Percentiles rank a stretch among this genome's conserved stretches.
Evolutionary conservation across 2,888 invertebrate species (phyloP).

Genomic region (Nephrocerus scutellatus): DNA sequence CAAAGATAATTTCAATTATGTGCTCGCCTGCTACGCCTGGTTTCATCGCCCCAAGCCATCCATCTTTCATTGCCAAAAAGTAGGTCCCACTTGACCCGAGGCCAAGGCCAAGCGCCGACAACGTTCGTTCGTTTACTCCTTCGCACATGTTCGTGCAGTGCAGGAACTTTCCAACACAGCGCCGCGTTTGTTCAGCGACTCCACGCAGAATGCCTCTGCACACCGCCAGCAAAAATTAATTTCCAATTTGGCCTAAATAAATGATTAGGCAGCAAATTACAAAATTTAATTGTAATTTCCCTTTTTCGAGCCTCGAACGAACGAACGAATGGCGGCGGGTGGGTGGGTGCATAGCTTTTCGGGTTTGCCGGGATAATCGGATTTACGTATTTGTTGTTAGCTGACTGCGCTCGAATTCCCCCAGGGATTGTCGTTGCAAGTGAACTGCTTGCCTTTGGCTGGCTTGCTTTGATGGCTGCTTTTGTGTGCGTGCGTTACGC

Average conservation of each 20-base stretch:
- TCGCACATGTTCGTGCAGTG: constrained; percentile 9
- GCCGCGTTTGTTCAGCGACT: too few species aligned
- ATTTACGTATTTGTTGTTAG: constrained; percentile 19
- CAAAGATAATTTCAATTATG: too few species aligned
- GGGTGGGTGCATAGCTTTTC: background rate
- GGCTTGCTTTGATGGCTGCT: too few species aligned
- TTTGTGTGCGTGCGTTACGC: too few species aligned
- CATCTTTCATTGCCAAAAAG: background rate
- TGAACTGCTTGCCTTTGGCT: too few species aligned
- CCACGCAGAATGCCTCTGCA: too few species aligned
- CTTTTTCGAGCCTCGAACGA: constrained; percentile 4
- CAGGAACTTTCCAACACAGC: too few species aligned
- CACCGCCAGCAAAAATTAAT: too few species aligned
- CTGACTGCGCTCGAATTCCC: too few species aligned
- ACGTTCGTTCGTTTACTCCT: constrained; percentile 15
- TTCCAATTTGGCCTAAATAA: constrained; percentile 48
- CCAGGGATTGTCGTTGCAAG: too few species aligned
- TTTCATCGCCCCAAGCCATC: background rate
- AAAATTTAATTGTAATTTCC: constrained; percentile 46
- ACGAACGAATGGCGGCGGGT: background rate
- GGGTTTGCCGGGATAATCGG: constrained; percentile 17
- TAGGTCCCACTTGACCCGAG: constrained; percentile 25
- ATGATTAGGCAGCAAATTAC: constrained; percentile 47
- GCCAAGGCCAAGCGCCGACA: constrained; percentile 3
- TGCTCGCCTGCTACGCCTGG: too few species aligned